phyloP scores from a whole-genome alignment of 1,140 invertebrate species.

The Bombus confusus region DNA sequence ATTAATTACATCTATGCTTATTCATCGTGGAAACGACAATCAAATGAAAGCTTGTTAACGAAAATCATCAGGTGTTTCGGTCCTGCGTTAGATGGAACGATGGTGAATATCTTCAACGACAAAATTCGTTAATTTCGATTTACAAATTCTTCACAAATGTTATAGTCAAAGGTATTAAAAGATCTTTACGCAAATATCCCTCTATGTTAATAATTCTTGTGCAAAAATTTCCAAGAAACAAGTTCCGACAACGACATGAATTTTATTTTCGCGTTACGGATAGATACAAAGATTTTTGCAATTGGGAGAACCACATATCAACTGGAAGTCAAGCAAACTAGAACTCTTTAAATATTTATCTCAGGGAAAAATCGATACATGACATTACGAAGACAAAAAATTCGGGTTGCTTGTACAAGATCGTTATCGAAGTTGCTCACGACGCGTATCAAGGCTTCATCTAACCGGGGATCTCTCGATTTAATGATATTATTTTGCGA shows the following conservation, averaged over 20 bases:
- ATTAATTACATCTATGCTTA: not conserved
- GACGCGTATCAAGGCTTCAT: conserved; percentile 18
- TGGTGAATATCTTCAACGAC: too few species aligned
- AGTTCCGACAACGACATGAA: not conserved
- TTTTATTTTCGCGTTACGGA: not conserved
- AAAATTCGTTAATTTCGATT: too few species aligned
- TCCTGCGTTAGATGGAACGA: too few species aligned
- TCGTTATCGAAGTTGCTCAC: conserved; percentile 15
- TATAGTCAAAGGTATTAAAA: too few species aligned
- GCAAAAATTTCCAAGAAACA: not conserved
- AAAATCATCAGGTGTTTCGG: not conserved
- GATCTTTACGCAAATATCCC: not conserved
- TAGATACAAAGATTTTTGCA: not conserved
- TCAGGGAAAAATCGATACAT: not conserved
- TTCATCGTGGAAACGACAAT: too few species aligned
- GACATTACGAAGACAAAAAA: not conserved
- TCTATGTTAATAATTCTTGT: not conserved
- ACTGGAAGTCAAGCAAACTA: not conserved
- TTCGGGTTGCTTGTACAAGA: not conserved
- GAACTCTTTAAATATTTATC: conserved; percentile 29
- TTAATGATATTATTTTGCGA: conserved; percentile 74
- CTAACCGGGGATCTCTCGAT: conserved; percentile 71
- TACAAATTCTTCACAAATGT: too few species aligned
- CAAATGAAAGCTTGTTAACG: too few species aligned
- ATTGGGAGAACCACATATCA: not conserved